Conservation (phyloP, 2,888 invertebrate species). For the Morpho achilles region DNA sequence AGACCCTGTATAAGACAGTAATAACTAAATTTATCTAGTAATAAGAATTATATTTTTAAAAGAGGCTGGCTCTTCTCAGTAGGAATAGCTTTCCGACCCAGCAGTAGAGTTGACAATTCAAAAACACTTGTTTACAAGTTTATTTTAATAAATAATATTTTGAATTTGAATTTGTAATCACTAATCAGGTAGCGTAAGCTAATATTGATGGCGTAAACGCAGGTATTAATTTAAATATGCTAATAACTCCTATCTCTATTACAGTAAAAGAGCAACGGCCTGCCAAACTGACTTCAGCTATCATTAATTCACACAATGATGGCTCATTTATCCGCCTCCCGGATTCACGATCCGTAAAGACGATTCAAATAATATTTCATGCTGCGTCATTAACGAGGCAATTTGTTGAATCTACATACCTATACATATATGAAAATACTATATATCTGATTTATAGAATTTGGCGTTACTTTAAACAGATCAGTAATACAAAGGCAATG, state of each 20-base stretch:
- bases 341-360: slow-evolving; percentile 18
- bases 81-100: too few relatives aligned
- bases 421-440: neutral
- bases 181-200: too few relatives aligned
- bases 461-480: too few relatives aligned
- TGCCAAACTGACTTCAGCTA: slow-evolving; percentile 14
- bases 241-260: slow-evolving; percentile 7
- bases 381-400: slow-evolving; percentile 18
- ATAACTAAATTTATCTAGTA: too few relatives aligned
- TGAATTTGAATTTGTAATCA: too few relatives aligned
- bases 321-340: slow-evolving; percentile 12
- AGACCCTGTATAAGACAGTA: too few relatives aligned
- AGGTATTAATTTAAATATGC: slow-evolving; percentile 3
- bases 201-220: neutral
- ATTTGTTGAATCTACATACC: slow-evolving; percentile 6
- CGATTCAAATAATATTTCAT: slow-evolving; percentile 20
- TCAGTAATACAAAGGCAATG: too few relatives aligned
- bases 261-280: slow-evolving; percentile 11
- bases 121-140: too few relatives aligned
- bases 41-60: too few relatives aligned
- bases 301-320: slow-evolving; percentile 20
- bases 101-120: too few relatives aligned
- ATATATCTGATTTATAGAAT: neutral
- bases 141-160: too few relatives aligned
- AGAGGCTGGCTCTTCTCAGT: too few relatives aligned